A percentile compares a stretch with the other conserved stretches of the same genome.
Evolutionary conservation across 1,140 invertebrate species (phyloP).

Genomic region (Harpegnathos saltator): DNA sequence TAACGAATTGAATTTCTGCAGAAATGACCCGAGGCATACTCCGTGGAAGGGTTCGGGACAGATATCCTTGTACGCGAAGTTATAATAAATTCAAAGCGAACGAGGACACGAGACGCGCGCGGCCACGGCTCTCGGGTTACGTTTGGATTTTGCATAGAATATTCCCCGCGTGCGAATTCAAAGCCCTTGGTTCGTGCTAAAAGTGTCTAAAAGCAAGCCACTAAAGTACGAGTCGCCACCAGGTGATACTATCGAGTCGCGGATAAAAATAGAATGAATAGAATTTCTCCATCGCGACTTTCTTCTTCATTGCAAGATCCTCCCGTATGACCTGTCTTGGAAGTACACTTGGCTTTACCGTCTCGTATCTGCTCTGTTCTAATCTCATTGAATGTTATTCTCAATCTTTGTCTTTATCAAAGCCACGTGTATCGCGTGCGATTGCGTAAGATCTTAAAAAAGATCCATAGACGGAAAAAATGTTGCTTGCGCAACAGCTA

Average conservation of each 20-base stretch:
- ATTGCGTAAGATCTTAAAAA: too few relatives aligned
- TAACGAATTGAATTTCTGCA: conserved; percentile 54
- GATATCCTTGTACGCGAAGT: conserved; percentile 48
- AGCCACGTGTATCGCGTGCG: too few relatives aligned
- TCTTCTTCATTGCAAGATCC: conserved; percentile 24
- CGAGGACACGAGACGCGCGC: conserved; percentile 49
- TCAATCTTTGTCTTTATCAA: not conserved
- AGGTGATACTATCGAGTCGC: conserved; percentile 37
- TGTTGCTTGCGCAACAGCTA: not conserved
- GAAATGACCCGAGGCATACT: conserved; percentile 25
- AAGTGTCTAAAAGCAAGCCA: conserved; percentile 49
- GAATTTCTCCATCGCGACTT: conserved; percentile 24
- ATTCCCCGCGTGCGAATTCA: conserved; percentile 67
- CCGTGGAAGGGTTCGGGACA: conserved; percentile 21
- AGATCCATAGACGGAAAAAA: too few relatives aligned
- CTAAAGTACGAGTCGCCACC: conserved; percentile 20
- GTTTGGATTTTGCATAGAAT: conserved; percentile 64
- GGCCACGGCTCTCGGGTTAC: conserved; percentile 19
- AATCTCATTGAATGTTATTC: not conserved
- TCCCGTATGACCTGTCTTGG: not conserved
- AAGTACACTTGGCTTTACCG: not conserved
- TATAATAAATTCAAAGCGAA: conserved; percentile 68
- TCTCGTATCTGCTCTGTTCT: not conserved
- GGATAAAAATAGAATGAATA: not conserved
- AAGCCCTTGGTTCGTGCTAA: conserved; percentile 47